phyloP scores from a whole-genome alignment of 2,113 vertebrate genomes.

The Bujurquina vittata region DNA sequence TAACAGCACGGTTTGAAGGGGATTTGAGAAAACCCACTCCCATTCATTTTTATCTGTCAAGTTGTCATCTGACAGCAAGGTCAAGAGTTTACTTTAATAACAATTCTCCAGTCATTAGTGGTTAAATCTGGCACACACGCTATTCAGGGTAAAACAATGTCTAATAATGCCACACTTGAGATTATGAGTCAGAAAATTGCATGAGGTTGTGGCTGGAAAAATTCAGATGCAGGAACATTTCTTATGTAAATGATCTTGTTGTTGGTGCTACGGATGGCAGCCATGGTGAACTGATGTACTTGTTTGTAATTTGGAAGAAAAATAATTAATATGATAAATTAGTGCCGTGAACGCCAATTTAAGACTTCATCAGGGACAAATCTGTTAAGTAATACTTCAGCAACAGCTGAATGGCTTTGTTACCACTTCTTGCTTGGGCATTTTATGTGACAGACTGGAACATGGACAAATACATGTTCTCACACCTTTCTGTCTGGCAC shows the following conservation, averaged over 20 bases:
- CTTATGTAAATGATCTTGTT: conserved; percentile 51
- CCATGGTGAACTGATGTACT: conserved; percentile 66
- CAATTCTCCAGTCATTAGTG: not conserved
- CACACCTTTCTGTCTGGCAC: conserved; percentile 47
- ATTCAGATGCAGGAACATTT: conserved; percentile 29
- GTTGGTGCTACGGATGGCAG: conserved; percentile 44
- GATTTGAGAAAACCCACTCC: not conserved
- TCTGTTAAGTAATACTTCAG: conserved; percentile 4
- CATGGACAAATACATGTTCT: conserved; percentile 17
- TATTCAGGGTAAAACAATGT: not conserved
- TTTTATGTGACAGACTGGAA: not conserved
- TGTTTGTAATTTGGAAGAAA: conserved; percentile 56
- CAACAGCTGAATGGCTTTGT: conserved; percentile 6
- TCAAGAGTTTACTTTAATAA: not conserved
- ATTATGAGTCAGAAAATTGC: conserved; percentile 6
- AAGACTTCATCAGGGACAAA: conserved; percentile 37
- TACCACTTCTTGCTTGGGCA: not conserved
- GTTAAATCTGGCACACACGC: not conserved
- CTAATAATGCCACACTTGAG: not conserved
- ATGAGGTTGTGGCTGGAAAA: not conserved
- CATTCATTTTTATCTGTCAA: conserved; percentile 1
- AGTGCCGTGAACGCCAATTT: conserved; percentile 27
- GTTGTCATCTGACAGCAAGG: not conserved
- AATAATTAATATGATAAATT: conserved; percentile 64
- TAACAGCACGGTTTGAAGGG: not conserved